Conservation (phyloP, 2,888 invertebrate species). For the Tryphoninae sp. region DNA sequence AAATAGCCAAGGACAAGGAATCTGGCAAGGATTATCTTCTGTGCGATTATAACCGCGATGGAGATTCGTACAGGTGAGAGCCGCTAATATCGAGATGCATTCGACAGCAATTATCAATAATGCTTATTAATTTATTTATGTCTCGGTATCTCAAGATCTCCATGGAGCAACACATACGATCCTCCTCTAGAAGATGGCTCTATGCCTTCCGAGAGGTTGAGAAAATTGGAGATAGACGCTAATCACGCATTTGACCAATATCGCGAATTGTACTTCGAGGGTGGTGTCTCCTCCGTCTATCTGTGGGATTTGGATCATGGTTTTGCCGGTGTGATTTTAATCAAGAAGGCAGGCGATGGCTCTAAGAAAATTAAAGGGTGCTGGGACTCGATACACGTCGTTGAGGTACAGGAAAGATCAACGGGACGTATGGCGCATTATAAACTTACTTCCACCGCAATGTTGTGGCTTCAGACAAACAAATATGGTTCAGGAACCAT, state of each 20-base stretch:
- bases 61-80: constrained; percentile 94
- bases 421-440: constrained; percentile 97
- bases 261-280: constrained; percentile 99
- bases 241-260: constrained; percentile 99
- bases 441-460: constrained; percentile 99
- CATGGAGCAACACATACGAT: constrained; percentile 99
- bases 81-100: not conserved
- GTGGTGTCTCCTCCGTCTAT: constrained; percentile 99
- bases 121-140: no score
- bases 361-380: constrained; percentile 99
- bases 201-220: constrained; percentile 97
- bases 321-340: constrained; percentile 98
- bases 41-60: constrained; percentile 99
- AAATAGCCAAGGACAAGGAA: constrained; percentile 97
- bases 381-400: constrained; percentile 99
- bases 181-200: constrained; percentile 99
- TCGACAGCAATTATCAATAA: no score
- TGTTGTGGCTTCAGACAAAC: constrained; percentile 99
- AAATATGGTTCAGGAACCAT: constrained; percentile 98
- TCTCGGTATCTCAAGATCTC: constrained; percentile 86
- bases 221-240: constrained; percentile 98
- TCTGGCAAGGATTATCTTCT: constrained; percentile 98
- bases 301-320: constrained; percentile 99
- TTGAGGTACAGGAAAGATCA: constrained; percentile 98
- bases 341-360: constrained; percentile 99